These are phyloP conservation scores for Xyrauchen texanus DNA, from an alignment of 2,113 vertebrate species.

Conservation along the genomic window DNA sequence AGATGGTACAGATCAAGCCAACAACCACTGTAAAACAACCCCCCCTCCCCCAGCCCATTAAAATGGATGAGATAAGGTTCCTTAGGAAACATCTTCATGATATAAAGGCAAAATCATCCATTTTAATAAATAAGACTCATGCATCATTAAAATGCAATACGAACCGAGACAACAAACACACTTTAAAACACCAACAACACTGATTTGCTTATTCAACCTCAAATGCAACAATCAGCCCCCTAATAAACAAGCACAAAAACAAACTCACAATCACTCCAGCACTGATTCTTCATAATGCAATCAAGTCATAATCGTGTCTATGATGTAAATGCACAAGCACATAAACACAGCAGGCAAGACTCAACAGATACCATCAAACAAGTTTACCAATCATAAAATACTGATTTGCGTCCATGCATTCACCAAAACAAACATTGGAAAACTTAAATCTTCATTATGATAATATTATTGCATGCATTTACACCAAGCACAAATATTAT, in stretches of 20 bases:
- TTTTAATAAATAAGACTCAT: neutral
- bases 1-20: constrained; percentile 35
- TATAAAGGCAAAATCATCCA: neutral
- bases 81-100: constrained; percentile 6
- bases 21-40: constrained; percentile 45
- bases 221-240: no score
- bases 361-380: neutral
- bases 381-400: neutral
- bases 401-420: neutral
- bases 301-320: neutral
- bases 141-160: no score
- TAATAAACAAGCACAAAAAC: neutral
- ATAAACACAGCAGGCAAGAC: neutral
- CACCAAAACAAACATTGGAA: neutral
- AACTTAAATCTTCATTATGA: neutral
- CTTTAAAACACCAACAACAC: neutral
- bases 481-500: neutral
- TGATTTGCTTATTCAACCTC: neutral
- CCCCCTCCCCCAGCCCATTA: constrained; percentile 48
- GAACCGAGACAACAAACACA: neutral
- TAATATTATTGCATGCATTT: neutral
- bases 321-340: neutral
- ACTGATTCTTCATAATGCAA: neutral
- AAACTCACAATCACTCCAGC: neutral
- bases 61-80: constrained; percentile 47